phyloP scores from a whole-genome alignment of 2,888 invertebrate species.

The Cantharis rustica region DNA sequence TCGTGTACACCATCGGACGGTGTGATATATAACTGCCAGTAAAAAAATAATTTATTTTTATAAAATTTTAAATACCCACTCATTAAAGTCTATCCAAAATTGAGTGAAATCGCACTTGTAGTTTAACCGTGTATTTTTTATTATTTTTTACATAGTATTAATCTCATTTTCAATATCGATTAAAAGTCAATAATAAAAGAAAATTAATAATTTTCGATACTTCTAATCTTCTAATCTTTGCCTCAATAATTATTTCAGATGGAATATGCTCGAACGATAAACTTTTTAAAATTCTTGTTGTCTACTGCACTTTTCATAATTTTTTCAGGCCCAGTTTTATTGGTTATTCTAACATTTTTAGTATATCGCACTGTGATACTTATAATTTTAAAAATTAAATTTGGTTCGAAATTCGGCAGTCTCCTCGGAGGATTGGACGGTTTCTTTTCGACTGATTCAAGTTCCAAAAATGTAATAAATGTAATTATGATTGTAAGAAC shows the following conservation, averaged over 20 bases:
- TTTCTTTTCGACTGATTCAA: constrained; percentile 60
- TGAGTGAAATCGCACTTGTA: no score
- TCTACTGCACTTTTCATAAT: background rate
- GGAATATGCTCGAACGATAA: background rate
- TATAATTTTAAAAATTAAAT: constrained; percentile 33
- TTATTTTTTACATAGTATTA: no score
- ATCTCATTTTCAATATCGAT: no score
- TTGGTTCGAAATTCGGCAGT: constrained; percentile 54
- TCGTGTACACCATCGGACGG: no score
- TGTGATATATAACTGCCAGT: no score
- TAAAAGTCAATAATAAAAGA: no score
- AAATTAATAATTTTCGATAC: no score
- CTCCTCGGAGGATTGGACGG: constrained; percentile 61
- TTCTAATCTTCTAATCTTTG: no score
- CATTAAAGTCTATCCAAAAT: no score
- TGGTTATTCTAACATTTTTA: background rate
- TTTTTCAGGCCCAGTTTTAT: background rate
- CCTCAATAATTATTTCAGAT: background rate
- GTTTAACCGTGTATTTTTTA: no score
- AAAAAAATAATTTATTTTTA: no score
- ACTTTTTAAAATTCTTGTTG: background rate
- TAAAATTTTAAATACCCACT: no score
- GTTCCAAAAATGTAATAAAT: constrained; percentile 58
- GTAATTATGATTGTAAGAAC: constrained; percentile 56
- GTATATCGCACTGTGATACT: constrained; percentile 32